Evolutionary conservation across 2,113 vertebrate genomes (phyloP), one percentile per base, ranked within the genome.

Genomic region (Tringa solitaria): DNA sequence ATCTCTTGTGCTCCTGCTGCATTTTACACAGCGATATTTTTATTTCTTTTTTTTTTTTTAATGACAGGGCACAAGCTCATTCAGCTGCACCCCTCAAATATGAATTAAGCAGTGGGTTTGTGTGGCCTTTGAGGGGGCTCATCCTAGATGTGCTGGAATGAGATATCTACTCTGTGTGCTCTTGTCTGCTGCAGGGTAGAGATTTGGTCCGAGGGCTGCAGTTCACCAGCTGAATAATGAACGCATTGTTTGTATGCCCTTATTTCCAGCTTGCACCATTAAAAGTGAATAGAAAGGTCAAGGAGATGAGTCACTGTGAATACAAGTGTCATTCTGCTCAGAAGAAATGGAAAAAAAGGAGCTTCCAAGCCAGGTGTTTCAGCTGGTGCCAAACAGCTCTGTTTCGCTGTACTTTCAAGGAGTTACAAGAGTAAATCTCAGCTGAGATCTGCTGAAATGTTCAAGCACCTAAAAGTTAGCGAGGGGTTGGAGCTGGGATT

Each of bases 291-390:
- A 26, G 94, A 95, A 96, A 96, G 96, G 96, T 96, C 96, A 96
- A 94, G 96, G 92, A 96, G 96, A 97, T 96, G 96, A 97, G 92
- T 84, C 92, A 93, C 86, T 54, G 87, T 9, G 86, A 97, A 95
- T 85, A 91, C 94, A 82, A 96, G 94, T 97, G 92, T 94, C 94
- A 76, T 68, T 93, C 96, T 94, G 64, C 95, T 88, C 84, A 73
- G 86, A 72, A 95, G 80, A n/a, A 93, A 56, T 30, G 64, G 87
- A 61, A 69, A 67, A 27, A 75, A 79, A 77, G 67, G 48, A 69
- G 81, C 45, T 93, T 64, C 65, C 61, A 64, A 33, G 80, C 0
- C 65, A 96, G 96, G 96, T 95, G 94, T 72, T 68, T 41, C 72
- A 72, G 92, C 50, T 33, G 81, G 61, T 82, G 93, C 93, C 93